Base-by-base conservation (phyloP, 2,797 vertebrate genomes). In the Melanotaenia parkinsoni region DNA sequence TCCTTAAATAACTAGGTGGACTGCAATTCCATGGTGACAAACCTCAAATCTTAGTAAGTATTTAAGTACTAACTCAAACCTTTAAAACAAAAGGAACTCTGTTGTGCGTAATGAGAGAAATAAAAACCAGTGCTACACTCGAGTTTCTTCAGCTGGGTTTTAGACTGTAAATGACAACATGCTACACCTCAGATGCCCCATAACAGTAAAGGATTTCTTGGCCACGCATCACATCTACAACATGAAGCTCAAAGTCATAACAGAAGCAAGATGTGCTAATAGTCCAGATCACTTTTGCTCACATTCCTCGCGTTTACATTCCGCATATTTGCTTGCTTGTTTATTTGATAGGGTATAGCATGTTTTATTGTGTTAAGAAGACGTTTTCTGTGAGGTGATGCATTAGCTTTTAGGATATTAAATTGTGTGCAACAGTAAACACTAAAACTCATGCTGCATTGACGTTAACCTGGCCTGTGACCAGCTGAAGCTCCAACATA, bases 1-100 rank as follows among this genome's bases (percentile, higher is more conserved):
- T 13, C 50, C 68, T 57, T 33, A 54, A 73, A 80, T 33, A 79
- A 57, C 61, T 63, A 58, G 71, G 28, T 40, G 35, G 50, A 53
- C 26, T 73, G 59, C 62, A 28, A 72, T 67, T 61, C 63, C 18
- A 72, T 26, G 8, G 67, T 11, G n/a, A 53, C 26, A 74, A 75
- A 82, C 30, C 58, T 80, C 58, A 76, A 67, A 76, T 79, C 73
- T 76, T 56, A 40, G 35, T 35, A 24, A 69, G 71, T 22, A 60
- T 60, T 63, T 59, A 63, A 54, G 65, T 22, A 61, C 54, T 53
- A 58, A 79, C 70, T 79, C 40, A 86, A 74, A 82, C 63, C 61
- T 63, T 37, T 50, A 32, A 70, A 81, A 89, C 62, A 82, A 89
- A 86, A 73, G 62, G 33, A 59, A 63, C 76, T 76, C 20, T 84